Percentiles rank a stretch among this genome's conserved stretches.
Conservation (phyloP, 2,888 invertebrate species). For the Andrena trimmerana region DNA sequence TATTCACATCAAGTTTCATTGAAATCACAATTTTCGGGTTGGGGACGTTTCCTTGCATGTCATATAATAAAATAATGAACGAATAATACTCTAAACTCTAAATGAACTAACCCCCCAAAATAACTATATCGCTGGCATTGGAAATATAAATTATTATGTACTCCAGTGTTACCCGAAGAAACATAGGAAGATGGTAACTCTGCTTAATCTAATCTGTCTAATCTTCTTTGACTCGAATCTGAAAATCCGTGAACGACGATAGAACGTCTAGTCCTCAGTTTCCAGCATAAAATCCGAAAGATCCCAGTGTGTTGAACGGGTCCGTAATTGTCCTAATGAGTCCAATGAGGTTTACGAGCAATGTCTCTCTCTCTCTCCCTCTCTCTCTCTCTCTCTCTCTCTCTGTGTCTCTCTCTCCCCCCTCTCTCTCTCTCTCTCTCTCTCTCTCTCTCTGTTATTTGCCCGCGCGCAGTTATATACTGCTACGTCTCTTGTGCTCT, state of each 20-base stretch:
- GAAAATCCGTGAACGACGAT: background rate
- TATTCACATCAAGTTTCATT: too few species aligned
- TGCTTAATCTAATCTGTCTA: background rate
- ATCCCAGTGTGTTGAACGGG: constrained; percentile 27
- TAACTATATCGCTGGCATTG: too few species aligned
- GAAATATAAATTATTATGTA: too few species aligned
- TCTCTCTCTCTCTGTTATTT: background rate
- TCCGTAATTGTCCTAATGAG: constrained; percentile 67
- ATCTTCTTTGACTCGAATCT: background rate
- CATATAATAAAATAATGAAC: too few species aligned
- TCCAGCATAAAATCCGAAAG: constrained; percentile 56
- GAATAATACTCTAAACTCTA: too few species aligned
- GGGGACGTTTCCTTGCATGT: too few species aligned
- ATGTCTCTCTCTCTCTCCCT: constrained; percentile 19
- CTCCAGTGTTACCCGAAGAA: background rate
- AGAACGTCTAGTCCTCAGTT: constrained; percentile 31
- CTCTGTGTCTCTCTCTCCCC: background rate
- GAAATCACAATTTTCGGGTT: too few species aligned
- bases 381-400: constrained; percentile 19
- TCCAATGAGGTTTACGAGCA: constrained; percentile 57
- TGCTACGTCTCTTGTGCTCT: constrained; percentile 54
- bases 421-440: background rate
- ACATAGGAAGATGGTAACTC: background rate
- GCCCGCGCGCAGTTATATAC: constrained; percentile 46
- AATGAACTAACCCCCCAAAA: too few species aligned